Conservation (phyloP, 2,888 invertebrate genomes). For the Blera fallax region DNA sequence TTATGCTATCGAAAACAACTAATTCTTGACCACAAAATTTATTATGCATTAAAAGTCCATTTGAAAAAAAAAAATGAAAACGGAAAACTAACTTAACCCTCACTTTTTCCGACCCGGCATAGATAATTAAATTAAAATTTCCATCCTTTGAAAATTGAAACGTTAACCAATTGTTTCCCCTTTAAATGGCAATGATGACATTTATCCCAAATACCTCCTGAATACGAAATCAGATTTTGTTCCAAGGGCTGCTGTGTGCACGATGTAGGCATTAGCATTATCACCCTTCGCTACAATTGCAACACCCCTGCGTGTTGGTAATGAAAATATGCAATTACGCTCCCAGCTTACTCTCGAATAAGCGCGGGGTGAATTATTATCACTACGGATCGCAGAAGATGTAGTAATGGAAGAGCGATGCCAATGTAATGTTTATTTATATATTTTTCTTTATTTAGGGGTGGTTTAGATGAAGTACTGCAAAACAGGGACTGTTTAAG, state of each 20-base stretch:
- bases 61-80: neutral
- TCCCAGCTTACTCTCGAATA: constrained; percentile 38
- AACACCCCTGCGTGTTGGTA: constrained; percentile 66
- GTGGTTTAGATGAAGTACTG: constrained; percentile 59
- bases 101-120: constrained; percentile 10
- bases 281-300: constrained; percentile 70
- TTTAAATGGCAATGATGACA: constrained; percentile 67
- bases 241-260: constrained; percentile 56
- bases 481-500: constrained; percentile 60
- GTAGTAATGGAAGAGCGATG: constrained; percentile 65
- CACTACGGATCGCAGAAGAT: constrained; percentile 60
- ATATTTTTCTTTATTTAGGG: constrained; percentile 40
- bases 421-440: constrained; percentile 68
- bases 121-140: constrained; percentile 68
- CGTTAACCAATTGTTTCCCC: constrained; percentile 72
- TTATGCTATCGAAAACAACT: neutral
- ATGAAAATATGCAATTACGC: constrained; percentile 73
- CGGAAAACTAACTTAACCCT: constrained; percentile 27
- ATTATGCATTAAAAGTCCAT: neutral
- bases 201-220: constrained; percentile 71
- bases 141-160: constrained; percentile 60
- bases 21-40: constrained; percentile 24
- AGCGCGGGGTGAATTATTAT: constrained; percentile 68
- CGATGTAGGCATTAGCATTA: constrained; percentile 67
- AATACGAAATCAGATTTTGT: constrained; percentile 69